Evolutionary conservation across 2,113 vertebrate genomes (phyloP), one percentile per base, ranked within the genome.

Genomic region (Solea solea): DNA sequence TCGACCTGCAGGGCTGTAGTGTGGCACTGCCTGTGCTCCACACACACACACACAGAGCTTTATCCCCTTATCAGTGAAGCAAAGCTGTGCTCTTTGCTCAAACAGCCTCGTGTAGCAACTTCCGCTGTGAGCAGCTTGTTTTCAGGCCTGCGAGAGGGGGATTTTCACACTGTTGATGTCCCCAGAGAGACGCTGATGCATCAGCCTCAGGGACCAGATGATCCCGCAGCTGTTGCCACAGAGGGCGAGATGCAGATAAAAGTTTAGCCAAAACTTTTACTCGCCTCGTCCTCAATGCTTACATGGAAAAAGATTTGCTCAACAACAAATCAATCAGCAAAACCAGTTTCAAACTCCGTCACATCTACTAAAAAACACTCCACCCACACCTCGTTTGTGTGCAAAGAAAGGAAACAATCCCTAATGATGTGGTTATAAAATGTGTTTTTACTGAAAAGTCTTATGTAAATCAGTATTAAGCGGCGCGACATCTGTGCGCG

Each of bases 21-120:
- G 83, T 68, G 83, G 75, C 58, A 81, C 44, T 21, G 78, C 79
- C 69, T 86, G 74, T 83, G 70, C 77, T 67, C 7, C 34, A 46
- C 56, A 74, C 34, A 59, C 40, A 55, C 53, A 64, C 16, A 2
- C 69, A 86, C 39, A 57, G 41, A 62, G 58, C 81, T 81, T 89
- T 83, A 91, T 88, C 80, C 69, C 48, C 80, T 90, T 90, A 91
- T 92, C 91, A 86, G 86, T 80, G 80, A 87, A 90, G 89, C 89
- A 91, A 92, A 89, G 86, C 90, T 84, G 82, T 28, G 40, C 64
- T 81, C 80, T 88, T 75, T 83, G 85, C 86, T 89, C 86, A 88
- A 85, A 84, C 86, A 83, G 85, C 82, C 79, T 77, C 81, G 76
- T 86, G 80, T 86, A 84, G 84, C 86, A 88, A 90, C 90, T 90